Evolutionary conservation across 2,888 invertebrate species (phyloP), one percentile per base, ranked within the genome.

Genomic region (Dorcus parallelipipedus): DNA sequence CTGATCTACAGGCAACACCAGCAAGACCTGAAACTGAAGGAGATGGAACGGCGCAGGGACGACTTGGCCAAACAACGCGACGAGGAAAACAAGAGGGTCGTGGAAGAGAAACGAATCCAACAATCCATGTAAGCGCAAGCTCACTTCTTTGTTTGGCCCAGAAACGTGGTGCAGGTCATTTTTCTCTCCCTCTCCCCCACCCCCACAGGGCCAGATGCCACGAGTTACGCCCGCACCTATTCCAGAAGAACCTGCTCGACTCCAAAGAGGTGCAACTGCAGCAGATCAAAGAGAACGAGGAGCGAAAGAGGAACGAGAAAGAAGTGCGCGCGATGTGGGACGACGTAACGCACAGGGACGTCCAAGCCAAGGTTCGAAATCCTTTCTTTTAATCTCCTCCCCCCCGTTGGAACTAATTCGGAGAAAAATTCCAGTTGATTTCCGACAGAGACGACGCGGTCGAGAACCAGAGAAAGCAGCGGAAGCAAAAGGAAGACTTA

Each of bases 301-400:
- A 82, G 0, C 76, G 75, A 58, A 78, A 79, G 54, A 76, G 80
- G 73, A 79, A 81, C 0, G 84, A 86, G 64, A 78, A 71, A 3
- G 85, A 86, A 70, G 65, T 83, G 2, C 85, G 87, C 48, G 78
- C 74, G 47, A 82, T 87, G 81, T 87, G 87, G 87, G 71, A 84
- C 51, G 80, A 82, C 39, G 74, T 86, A n/a, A 78, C 80, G 62
- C 75, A 83, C 77, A 85, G 81, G 65, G 84, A 87, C 64, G 71
- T 81, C 3, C 80, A 83, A 3, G 83, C 83, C 7, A 73, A 72
- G 65, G 75, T 76, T 65, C 52, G 26, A 49, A 20, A 39, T 9
- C 41, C 9, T 9, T 23, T 3, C 20, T 20, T 20, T 3, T 3
- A 33, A 33, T 33, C 26, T 33, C 2, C 3, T 2, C 2, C 20